Percentiles rank a stretch among this genome's conserved stretches.
phyloP scores from a whole-genome alignment of 2,113 vertebrate species.

The Pseudorasbora parva region DNA sequence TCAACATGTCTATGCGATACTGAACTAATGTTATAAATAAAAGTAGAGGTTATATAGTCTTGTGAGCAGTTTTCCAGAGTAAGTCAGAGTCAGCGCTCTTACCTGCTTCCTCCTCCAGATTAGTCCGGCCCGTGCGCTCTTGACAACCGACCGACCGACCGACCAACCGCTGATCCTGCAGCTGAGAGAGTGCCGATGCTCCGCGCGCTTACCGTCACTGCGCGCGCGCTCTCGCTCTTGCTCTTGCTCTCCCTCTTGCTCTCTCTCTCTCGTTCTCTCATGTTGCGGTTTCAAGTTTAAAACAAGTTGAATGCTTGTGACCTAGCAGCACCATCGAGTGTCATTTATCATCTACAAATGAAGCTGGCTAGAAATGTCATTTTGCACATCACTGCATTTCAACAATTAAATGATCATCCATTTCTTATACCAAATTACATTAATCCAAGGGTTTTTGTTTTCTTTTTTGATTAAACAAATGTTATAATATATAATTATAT shows the following conservation, averaged over 20 bases:
- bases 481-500: background rate
- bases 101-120: constrained; percentile 70
- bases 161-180: background rate
- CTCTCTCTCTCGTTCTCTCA: background rate
- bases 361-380: background rate
- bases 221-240: background rate
- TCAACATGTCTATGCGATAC: background rate
- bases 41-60: background rate
- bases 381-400: background rate
- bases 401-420: background rate
- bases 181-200: constrained; percentile 31
- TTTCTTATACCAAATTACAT: background rate
- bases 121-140: constrained; percentile 29
- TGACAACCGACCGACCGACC: constrained; percentile 27
- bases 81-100: constrained; percentile 13
- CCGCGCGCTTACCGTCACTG: background rate
- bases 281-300: constrained; percentile 11
- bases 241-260: background rate
- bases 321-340: background rate
- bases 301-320: constrained; percentile 1
- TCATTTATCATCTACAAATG: background rate
- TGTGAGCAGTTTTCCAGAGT: background rate
- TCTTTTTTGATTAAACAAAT: background rate
- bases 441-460: background rate
- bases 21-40: background rate